These are phyloP conservation scores for Antennarius striatus DNA, from an alignment of 2,113 vertebrate genomes.

Conservation along the genomic window DNA sequence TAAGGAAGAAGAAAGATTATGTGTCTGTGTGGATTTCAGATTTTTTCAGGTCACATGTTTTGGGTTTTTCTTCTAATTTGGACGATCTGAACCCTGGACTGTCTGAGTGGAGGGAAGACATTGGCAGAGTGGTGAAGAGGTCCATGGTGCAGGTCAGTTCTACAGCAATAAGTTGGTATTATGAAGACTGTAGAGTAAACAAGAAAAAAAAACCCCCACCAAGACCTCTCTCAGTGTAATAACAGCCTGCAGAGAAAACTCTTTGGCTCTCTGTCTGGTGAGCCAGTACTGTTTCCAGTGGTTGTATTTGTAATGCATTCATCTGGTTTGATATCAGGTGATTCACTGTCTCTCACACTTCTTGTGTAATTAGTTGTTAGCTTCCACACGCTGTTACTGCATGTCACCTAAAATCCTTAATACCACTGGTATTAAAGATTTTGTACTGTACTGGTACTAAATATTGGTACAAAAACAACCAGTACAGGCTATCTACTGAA, in stretches of 20 bases:
- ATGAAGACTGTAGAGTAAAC: neutral
- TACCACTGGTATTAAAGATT: neutral
- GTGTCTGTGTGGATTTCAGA: conserved; percentile 76
- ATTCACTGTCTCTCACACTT: conserved; percentile 18
- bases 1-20: neutral
- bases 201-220: conserved; percentile 10
- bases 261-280: neutral
- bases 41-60: conserved; percentile 86
- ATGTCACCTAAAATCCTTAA: conserved; percentile 29
- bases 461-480: no score
- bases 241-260: conserved; percentile 13
- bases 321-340: conserved; percentile 9
- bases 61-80: conserved; percentile 90
- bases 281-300: conserved; percentile 29
- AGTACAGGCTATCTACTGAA: conserved; percentile 12
- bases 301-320: conserved; percentile 24
- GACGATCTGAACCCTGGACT: conserved; percentile 92
- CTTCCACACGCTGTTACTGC: conserved; percentile 11
- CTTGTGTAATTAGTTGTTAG: conserved; percentile 47
- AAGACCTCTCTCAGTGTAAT: conserved; percentile 25
- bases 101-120: conserved; percentile 90
- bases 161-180: neutral
- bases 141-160: conserved; percentile 83
- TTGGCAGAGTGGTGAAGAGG: conserved; percentile 86
- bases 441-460: no score